Base-by-base conservation (phyloP, 92 coral and sea anemone species). In the Desmophyllum pertusum region DNA sequence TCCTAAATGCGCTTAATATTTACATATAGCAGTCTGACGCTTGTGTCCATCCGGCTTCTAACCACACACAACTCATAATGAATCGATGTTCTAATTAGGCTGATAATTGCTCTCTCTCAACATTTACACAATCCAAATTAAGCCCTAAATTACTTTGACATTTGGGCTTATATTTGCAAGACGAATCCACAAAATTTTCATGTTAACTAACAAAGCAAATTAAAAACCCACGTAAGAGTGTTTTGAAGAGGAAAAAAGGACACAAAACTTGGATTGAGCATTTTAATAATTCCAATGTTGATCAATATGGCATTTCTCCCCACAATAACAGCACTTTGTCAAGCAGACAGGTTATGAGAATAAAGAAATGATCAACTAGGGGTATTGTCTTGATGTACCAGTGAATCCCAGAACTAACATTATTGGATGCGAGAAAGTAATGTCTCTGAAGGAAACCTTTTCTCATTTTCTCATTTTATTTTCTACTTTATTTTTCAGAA, bases 91-190 rank as follows among this genome's bases (percentile, higher is more conserved):
- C 70, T 61, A 39, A 78, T 78, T 41, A 59, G 7, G 19, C 31
- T 61, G 14, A 17, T 9, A 25, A 40, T 38, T 61, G 53, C 51
- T 39, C 25, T 77, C 35, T 25, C 50, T 10, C 39, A 41, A 59
- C 69, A 62, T 78, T 78, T 78, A 57, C 70, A 40, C 68, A 78
- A 78, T 31, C 13, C 50, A 78, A 61, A 78, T 59, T 61, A 78
- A 41, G 39, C 55, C 23, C 70, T 33, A 52, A 52, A 39, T 78
- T n/a, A 40, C 17, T 27, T 61, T 61, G 72, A 41, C 70, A 19
- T 17, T 38, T 18, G 21, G 25, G 9, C 57, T 27, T 33, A 17
- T 78, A 19, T 65, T 78, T 27, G 9, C 45, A 57, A 4, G 36
- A 30, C 6, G 6, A 55, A 48, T 30, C 31, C n/a, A 41, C 52